phyloP scores from a whole-genome alignment of 2,797 vertebrate genomes.

The Pseudomugil gertrudae region DNA sequence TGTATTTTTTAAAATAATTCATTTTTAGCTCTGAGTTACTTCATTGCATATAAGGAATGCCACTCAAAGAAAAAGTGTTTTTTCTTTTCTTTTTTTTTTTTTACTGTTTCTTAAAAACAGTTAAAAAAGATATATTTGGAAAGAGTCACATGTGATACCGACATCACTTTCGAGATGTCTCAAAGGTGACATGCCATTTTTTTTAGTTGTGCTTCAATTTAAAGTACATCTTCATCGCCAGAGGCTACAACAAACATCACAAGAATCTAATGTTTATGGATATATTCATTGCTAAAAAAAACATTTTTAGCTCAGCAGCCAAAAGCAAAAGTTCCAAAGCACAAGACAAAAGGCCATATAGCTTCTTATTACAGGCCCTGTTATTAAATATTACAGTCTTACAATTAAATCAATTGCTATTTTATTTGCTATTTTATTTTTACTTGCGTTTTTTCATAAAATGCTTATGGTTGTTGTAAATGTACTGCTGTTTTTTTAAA shows the following conservation, averaged over 20 bases:
- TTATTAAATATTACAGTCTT: no score
- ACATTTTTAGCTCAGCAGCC: no score
- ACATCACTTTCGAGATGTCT: slow-evolving; percentile 25
- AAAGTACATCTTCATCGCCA: slow-evolving; percentile 12
- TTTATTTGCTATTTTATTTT: no score
- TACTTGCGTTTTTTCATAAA: no score
- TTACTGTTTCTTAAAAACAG: slow-evolving; percentile 14
- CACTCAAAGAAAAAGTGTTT: background rate
- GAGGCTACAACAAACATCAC: slow-evolving; percentile 5
- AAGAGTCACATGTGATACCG: slow-evolving; percentile 15
- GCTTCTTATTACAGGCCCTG: no score
- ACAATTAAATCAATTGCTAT: no score
- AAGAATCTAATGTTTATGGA: slow-evolving; percentile 7
- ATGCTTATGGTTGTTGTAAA: no score
- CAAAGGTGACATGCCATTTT: slow-evolving; percentile 21
- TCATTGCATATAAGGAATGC: slow-evolving; percentile 3
- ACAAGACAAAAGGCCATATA: no score
- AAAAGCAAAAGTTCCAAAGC: no score
- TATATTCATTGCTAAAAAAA: background rate
- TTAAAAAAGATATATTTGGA: slow-evolving; percentile 35
- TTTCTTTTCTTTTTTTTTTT: background rate
- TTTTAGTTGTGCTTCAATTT: slow-evolving; percentile 18
- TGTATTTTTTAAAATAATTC: slow-evolving; percentile 10
- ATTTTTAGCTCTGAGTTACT: slow-evolving; percentile 4
- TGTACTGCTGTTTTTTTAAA: no score